Evolutionary conservation across 1,140 invertebrate genomes (phyloP).

Genomic region (Cyphomyrmex costatus): DNA sequence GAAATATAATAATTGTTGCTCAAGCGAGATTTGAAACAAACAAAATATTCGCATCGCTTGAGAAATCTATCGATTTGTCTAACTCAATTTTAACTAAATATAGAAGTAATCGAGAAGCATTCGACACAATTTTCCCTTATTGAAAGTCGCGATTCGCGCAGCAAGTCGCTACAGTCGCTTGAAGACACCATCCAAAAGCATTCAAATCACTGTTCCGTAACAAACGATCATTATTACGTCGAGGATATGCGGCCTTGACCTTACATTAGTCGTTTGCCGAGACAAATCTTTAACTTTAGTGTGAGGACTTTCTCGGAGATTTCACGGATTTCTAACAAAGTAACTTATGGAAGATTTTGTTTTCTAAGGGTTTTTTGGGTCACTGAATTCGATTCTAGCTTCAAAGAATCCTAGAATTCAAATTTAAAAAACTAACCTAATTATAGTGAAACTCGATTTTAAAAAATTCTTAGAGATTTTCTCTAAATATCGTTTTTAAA

Average conservation of each 20-base stretch:
- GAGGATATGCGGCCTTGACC: slow-evolving; percentile 19
- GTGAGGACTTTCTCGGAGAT: too few relatives aligned
- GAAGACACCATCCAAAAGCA: slow-evolving; percentile 25
- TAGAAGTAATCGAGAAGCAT: not conserved
- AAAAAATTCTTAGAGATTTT: too few relatives aligned
- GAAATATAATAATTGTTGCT: not conserved
- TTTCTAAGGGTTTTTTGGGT: too few relatives aligned
- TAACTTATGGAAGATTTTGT: too few relatives aligned
- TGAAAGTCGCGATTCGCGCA: not conserved
- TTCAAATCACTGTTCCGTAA: slow-evolving; percentile 30
- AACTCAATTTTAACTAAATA: not conserved
- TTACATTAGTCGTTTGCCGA: not conserved
- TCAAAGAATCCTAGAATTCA: too few relatives aligned
- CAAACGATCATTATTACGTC: slow-evolving; percentile 13
- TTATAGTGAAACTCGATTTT: too few relatives aligned
- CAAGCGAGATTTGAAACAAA: not conserved
- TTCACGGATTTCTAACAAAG: too few relatives aligned
- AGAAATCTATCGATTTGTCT: not conserved
- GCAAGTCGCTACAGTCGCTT: not conserved
- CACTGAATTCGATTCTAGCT: too few relatives aligned
- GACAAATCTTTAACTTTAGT: not conserved
- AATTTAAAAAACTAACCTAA: too few relatives aligned
- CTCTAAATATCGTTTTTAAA: too few relatives aligned
- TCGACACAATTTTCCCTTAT: slow-evolving; percentile 56
- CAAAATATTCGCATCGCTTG: not conserved